Base-by-base conservation (phyloP, 2,113 vertebrate species). In the Ameiurus melas region DNA sequence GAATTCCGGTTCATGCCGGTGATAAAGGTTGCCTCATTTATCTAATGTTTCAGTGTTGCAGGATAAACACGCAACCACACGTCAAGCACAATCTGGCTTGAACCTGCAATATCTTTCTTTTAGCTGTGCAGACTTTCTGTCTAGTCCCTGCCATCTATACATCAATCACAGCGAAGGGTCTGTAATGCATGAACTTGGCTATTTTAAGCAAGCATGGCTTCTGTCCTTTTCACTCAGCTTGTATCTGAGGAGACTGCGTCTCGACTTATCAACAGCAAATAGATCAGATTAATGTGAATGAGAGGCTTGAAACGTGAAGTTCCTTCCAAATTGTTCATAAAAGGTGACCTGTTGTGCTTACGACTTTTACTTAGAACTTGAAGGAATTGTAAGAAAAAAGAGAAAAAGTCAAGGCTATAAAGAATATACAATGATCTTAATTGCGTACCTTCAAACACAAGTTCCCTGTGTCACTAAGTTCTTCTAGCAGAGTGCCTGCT, bases 181-280 rank as follows among this genome's bases (percentile, higher is more conserved):
- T 80, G 58, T 73, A 87, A 87, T 87, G 86, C 75, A 30, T 87
- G 82, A 57, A 27, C 78, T 73, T 70, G 55, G 43, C 53, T 87
- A 81, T 90, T 87, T 87, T 90, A 85, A 90, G 86, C 86, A 47
- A 13, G 60, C 25, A 53, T 36, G 25, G 78, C 83, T 90, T 51
- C 62, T 87, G 80, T 87, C 66, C 33, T n/a, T 39, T 78, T 73
- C 12, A 22, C 47, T 51, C 39, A 55, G 88, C 68, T 33, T 64
- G n/a, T 85, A 55, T 83, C 43, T 66, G 22, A 55, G 51, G 57
- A 86, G 39, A 71, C 62, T 62, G 43, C 57, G 36, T 68, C 13
- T 84, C 20, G 13, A 5, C 36, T 85, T 75, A 78, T 78, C 57
- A 30, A 36, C 57, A 43, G 33, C n/a, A 14, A 84, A 77, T 78